Evolutionary conservation across 2,888 invertebrate genomes (phyloP).

Genomic region (Tryphoninae sp.): DNA sequence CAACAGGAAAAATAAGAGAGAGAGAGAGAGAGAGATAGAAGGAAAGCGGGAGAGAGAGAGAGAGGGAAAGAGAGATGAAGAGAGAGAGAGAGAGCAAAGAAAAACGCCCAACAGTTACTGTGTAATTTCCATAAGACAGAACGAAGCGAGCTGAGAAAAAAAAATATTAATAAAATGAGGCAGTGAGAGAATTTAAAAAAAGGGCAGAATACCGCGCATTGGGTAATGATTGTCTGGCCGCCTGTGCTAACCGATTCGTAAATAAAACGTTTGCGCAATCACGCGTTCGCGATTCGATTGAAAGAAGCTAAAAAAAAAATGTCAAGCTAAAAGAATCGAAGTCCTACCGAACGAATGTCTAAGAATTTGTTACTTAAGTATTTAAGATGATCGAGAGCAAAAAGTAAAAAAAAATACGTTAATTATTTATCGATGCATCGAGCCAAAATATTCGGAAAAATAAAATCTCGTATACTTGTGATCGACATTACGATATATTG

Average conservation of each 20-base stretch:
- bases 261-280: conserved; percentile 49
- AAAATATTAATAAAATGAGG: conserved; percentile 37
- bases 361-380: conserved; percentile 48
- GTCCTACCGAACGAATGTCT: conserved; percentile 18
- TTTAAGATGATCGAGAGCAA: conserved; percentile 16
- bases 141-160: conserved; percentile 44
- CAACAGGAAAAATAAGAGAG: not conserved
- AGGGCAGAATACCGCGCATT: conserved; percentile 48
- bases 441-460: not conserved
- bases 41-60: not conserved
- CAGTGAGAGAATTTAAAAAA: conserved; percentile 34
- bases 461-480: not conserved
- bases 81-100: not conserved
- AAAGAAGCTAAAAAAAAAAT: conserved; percentile 22
- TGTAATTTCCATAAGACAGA: conserved; percentile 74
- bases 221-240: conserved; percentile 76
- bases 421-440: conserved; percentile 41
- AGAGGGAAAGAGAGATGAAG: conserved; percentile 28
- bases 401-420: conserved; percentile 4
- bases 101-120: conserved; percentile 76
- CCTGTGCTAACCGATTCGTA: conserved; percentile 78
- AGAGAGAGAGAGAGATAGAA: not conserved
- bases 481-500: conserved; percentile 39
- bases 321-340: conserved; percentile 14
- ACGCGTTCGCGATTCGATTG: conserved; percentile 56